Evolutionary conservation across 2,797 vertebrate species (phyloP), one percentile per base, ranked within the genome.

Genomic region (Halcyon leucocephala): DNA sequence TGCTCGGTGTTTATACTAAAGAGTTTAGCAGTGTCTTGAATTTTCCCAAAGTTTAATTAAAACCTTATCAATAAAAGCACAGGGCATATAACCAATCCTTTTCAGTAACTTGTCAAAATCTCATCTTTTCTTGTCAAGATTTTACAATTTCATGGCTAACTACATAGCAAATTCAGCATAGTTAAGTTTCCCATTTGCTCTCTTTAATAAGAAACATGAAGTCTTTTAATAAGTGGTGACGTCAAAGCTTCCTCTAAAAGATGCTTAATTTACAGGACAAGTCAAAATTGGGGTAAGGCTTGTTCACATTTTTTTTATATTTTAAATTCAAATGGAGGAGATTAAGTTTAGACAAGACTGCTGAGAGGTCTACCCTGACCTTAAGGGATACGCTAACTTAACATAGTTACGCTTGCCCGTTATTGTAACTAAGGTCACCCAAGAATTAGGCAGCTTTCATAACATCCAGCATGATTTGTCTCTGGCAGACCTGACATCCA

Each of bases 21-120:
- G 39, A 28, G 9, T 54, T 92, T 37, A 33, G 52, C 33, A 49
- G 62, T 3, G 10, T 42, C 29, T 66, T 67, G 82, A 55, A 33
- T 55, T 88, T 74, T 31, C 60, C 82, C 90, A 52, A 25, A 78
- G 71, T 44, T 95, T 69, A 73, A 73, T 70, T 82, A 82, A 86
- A 33, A 11, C 8, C 10, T 37, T 25, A 69, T 14, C 65, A 90
- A 76, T 70, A 69, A 80, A 94, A 89, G 48, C 4, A 3, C 12
- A 49, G 31, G 52, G 61, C 69, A 66, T 20, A 66, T 4, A 84
- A 91, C 60, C 52, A 80, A 51, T 5, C 28, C 57, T 91, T 76
- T 62, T 76, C 81, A 52, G 66, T 55, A 37, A 64, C 33, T 90
- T 57, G 33, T 31, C 78, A 76, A 57, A 74, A 79, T 54, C 55